phyloP scores from a whole-genome alignment of 2,888 invertebrate genomes.

The Pterostichus madidus region DNA sequence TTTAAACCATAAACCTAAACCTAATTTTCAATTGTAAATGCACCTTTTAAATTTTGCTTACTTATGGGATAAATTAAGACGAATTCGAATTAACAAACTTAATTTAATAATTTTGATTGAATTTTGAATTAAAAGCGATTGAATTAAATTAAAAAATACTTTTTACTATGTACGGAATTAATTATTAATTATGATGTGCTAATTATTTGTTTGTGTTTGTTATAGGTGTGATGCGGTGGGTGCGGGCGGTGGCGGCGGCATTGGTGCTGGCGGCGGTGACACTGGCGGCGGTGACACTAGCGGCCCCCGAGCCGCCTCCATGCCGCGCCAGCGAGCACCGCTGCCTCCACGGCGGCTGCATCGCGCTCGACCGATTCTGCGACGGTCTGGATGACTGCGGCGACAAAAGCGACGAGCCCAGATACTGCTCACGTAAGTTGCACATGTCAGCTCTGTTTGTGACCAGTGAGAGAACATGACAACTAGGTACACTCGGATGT shows the following conservation, averaged over 20 bases:
- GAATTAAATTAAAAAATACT: too few species aligned
- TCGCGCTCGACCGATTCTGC: slow-evolving; percentile 87
- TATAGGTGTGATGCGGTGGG: slow-evolving; percentile 58
- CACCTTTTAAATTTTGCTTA: too few species aligned
- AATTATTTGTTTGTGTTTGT: not conserved
- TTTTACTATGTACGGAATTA: too few species aligned
- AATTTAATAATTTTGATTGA: too few species aligned
- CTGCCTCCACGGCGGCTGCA: slow-evolving; percentile 80
- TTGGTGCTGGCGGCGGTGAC: slow-evolving; percentile 1
- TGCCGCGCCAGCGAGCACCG: slow-evolving; percentile 77
- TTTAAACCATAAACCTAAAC: too few species aligned
- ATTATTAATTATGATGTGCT: not conserved
- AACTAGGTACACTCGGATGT: too few species aligned
- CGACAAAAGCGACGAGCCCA: slow-evolving; percentile 88
- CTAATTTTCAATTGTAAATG: too few species aligned
- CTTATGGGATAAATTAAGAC: too few species aligned
- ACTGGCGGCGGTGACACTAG: not conserved
- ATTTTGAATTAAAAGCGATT: too few species aligned
- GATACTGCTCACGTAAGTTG: slow-evolving; percentile 88
- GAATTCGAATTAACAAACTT: too few species aligned
- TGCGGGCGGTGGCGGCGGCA: slow-evolving; percentile 42
- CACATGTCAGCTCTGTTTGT: not conserved
- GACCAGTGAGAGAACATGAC: too few species aligned
- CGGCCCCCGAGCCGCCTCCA: slow-evolving; percentile 50
- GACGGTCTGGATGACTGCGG: slow-evolving; percentile 88